Evolutionary conservation across 2,888 invertebrate genomes (phyloP), one percentile per base, ranked within the genome.

Genomic region (Harpalus rufipes): DNA sequence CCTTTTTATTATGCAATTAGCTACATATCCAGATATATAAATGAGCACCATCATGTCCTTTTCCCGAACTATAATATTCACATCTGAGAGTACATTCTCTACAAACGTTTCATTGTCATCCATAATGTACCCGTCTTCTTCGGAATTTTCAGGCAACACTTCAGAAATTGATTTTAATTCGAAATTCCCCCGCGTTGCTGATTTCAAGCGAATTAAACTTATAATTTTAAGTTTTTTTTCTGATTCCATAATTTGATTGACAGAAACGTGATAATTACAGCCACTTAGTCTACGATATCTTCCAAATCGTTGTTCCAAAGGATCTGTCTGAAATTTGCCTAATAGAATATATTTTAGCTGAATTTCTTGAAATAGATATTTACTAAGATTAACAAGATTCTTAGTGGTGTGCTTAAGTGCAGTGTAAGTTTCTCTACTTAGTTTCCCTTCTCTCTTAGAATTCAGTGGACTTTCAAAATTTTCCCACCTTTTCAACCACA

Each of bases 251-350:
- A 58, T 58, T 58, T 58, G 58, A 14, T 58, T n/a, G 4, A 58
- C 58, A 14, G 14, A 7, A 8, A 58, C 6, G 58, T 58, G n/a
- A 58, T 58, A 7, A 16, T 58, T 58, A 14, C 58, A 7, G n/a
- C 58, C 58, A 58, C 14, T 14, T 14, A 58, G n/a, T 58, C 16
- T n/a, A 14, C 58, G n/a, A 58, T 58, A 58, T 12, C n/a, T 58
- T n/a, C 58, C 58, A 16, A 58, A 58, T n/a, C 58, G 58, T n/a
- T 16, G 7, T n/a, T 58, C 58, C 58, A 58, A 58, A 58, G n/a
- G n/a, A 16, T 58, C 58, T 58, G 58, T 58, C 16, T 58, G 58
- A n/a, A 58, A 58, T n/a, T 58, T 58, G 58, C n/a, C 58, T 58
- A 25, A 25, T 25, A 25, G 25, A 25, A 25, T 25, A 25, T 25